These are phyloP conservation scores for Ageneiosus marmoratus DNA, from an alignment of 2,113 vertebrate species.

Conservation along the genomic window DNA sequence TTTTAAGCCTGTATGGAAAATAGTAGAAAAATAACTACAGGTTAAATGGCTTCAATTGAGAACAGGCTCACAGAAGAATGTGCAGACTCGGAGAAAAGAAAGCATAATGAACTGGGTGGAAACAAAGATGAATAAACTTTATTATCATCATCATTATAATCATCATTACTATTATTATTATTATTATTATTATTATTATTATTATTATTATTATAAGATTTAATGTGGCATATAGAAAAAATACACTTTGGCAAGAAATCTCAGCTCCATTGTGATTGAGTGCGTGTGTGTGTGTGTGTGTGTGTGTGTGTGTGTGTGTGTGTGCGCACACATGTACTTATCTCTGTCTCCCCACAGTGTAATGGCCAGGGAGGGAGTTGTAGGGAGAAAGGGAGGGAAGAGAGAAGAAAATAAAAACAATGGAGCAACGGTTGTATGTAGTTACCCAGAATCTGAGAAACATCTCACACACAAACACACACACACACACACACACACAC, in stretches of 20 bases:
- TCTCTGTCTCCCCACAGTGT: slow-evolving; percentile 56
- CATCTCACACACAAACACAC: background rate
- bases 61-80: background rate
- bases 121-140: background rate
- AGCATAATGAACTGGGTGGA: too few species aligned
- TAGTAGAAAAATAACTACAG: background rate
- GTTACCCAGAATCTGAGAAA: background rate
- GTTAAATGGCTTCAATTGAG: background rate
- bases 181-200: too few species aligned
- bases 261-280: too few species aligned
- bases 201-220: background rate
- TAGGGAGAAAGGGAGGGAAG: slow-evolving; percentile 10
- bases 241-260: background rate
- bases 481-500: slow-evolving; percentile 9
- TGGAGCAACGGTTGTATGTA: slow-evolving; percentile 25
- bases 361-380: slow-evolving; percentile 15
- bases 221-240: background rate
- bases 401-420: background rate
- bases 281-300: background rate
- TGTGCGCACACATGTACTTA: slow-evolving; percentile 58
- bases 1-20: slow-evolving; percentile 65
- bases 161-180: too few species aligned
- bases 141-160: too few species aligned
- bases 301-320: slow-evolving; percentile 37
- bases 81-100: background rate